Base-by-base conservation (phyloP, 1,140 invertebrate genomes). In the Aradophagus sp. region DNA sequence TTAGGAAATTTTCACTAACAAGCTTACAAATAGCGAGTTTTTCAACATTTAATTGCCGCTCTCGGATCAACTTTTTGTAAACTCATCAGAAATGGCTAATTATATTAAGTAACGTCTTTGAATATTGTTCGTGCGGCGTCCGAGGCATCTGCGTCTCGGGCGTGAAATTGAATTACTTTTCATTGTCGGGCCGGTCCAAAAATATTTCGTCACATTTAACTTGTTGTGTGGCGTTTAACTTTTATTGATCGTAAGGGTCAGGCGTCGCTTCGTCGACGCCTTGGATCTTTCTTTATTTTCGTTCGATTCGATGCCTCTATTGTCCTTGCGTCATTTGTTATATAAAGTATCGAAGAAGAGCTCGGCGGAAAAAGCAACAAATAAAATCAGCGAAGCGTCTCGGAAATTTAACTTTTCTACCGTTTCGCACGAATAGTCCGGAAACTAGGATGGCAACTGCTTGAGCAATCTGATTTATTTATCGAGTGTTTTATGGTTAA, bases 31-130 rank as follows among this genome's bases (percentile, higher is more conserved):
- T 15, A 35, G 27, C 15, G 20, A 69, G 65, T 56, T 61, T 55
- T 47, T 31, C n/a, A 61, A 50, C 34, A 59, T 61, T 61, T 69
- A 69, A 69, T 69, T 69, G 56, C 34, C 23, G 14, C 56, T 48
- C 42, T 48, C 15, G 23, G 8, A 48, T 50, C 26, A 56, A 61
- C 56, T 61, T 69, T 56, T 29, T 15, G 14, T 42, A 26, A 58
- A 52, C 34, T 59, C 47, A 59, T 59, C 39, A 32, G 23, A 41
- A 42, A 38, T 50, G 19, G 50, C 56, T 56, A 62, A 62, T 69
- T 69, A 44, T 52, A 3, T 12, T 12, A 2, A 17, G 17, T 27
- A 29, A 48, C 13, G 17, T 45, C 19, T 59, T 53, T n/a, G 10
- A 44, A 42, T 13, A 44, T 44, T 66, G 34, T 55, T 55, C 11